Conservation (phyloP, 2,797 vertebrate species). For the Numenius phaeopus region DNA sequence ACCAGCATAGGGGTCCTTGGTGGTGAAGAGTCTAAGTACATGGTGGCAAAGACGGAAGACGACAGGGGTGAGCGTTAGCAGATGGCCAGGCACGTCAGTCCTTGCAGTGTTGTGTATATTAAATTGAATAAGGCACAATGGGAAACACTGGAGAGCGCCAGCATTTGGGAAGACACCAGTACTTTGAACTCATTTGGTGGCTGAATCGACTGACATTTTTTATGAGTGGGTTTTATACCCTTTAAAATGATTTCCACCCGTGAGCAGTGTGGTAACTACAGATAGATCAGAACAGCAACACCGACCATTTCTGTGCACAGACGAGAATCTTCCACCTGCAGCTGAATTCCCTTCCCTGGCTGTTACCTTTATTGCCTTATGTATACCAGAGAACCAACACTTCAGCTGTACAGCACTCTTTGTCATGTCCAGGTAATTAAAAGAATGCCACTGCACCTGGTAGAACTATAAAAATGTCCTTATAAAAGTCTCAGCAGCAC, state of each 20-base stretch:
- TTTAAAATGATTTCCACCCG: neutral
- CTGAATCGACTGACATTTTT: neutral
- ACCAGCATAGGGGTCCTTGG: neutral
- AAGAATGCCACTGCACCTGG: slow-evolving; percentile 39
- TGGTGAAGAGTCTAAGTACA: neutral
- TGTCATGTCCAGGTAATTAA: slow-evolving; percentile 47
- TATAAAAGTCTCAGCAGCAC: slow-evolving; percentile 35
- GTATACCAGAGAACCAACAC: neutral
- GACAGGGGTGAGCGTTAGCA: neutral
- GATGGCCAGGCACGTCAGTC: neutral
- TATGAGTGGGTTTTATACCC: neutral
- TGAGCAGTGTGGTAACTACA: neutral
- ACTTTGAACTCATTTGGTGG: neutral
- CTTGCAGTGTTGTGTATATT: neutral
- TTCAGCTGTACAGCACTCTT: neutral
- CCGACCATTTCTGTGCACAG: neutral
- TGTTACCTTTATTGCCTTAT: neutral
- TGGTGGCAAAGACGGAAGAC: neutral
- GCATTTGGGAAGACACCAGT: neutral
- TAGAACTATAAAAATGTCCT: slow-evolving; percentile 35
- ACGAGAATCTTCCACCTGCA: neutral
- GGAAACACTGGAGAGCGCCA: neutral
- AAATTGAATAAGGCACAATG: neutral
- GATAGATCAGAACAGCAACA: neutral
- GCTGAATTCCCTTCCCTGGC: neutral